These are phyloP conservation scores for Flexamia atlantica DNA, from an alignment of 2,888 invertebrate genomes.

Conservation along the genomic window DNA sequence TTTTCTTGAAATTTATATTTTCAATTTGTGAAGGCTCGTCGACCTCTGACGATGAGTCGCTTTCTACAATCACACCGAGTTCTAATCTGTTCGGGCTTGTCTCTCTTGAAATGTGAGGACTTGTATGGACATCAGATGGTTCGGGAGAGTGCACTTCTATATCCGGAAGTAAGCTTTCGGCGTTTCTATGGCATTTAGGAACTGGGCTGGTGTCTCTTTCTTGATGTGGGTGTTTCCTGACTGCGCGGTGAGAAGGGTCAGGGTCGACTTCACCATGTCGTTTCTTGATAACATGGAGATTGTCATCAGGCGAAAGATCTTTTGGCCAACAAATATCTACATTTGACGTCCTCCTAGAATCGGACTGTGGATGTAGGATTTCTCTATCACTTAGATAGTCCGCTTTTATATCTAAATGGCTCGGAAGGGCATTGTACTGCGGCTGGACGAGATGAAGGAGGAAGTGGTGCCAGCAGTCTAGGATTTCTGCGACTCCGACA, in stretches of 20 bases:
- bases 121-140: background rate
- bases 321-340: conserved; percentile 57
- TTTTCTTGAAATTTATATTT: conserved; percentile 22
- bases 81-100: conserved; percentile 36
- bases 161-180: background rate
- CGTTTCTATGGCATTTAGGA: too few relatives aligned
- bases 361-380: background rate
- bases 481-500: conserved; percentile 85
- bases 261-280: conserved; percentile 1
- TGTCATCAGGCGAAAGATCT: conserved; percentile 26
- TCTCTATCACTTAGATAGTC: background rate
- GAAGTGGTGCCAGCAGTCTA: conserved; percentile 78
- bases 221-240: background rate
- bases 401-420: background rate
- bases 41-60: conserved; percentile 42
- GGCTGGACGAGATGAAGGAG: conserved; percentile 62
- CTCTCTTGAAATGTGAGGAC: conserved; percentile 21
- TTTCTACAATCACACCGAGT: conserved; percentile 45
- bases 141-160: conserved; percentile 8
- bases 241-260: background rate
- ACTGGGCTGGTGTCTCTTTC: conserved; percentile 3
- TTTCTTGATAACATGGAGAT: conserved; percentile 53
- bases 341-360: conserved; percentile 40
- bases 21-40: conserved; percentile 51
- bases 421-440: conserved; percentile 3